phyloP scores from a whole-genome alignment of 2,113 vertebrate species.

The Microtus oregoni region DNA sequence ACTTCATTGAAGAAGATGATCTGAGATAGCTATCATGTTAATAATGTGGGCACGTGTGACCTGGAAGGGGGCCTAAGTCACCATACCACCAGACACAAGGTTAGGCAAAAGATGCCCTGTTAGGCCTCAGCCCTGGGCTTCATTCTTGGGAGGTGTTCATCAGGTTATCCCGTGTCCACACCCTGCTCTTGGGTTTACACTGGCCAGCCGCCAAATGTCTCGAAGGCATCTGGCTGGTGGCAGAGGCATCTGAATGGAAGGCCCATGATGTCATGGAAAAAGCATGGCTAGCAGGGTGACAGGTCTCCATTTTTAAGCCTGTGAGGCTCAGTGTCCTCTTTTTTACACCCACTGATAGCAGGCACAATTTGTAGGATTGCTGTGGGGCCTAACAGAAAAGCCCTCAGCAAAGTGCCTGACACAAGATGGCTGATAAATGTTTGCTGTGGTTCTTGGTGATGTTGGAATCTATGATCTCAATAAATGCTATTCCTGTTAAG shows the following conservation, averaged over 20 bases:
- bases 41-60: constrained; percentile 70
- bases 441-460: background rate
- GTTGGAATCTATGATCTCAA: too few relatives aligned
- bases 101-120: background rate
- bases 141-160: constrained; percentile 52
- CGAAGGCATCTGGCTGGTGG: constrained; percentile 76
- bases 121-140: background rate
- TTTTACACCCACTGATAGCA: background rate
- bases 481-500: background rate
- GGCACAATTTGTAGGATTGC: background rate
- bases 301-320: constrained; percentile 59
- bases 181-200: constrained; percentile 16
- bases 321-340: constrained; percentile 44
- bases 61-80: constrained; percentile 63
- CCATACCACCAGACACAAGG: background rate
- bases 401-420: background rate
- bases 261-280: constrained; percentile 76
- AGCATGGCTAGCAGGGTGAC: constrained; percentile 72
- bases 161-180: background rate
- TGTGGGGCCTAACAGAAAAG: background rate
- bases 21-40: constrained; percentile 18
- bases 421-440: background rate
- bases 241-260: constrained; percentile 70
- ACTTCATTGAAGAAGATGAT: constrained; percentile 71
- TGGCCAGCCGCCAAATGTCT: constrained; percentile 77